phyloP scores from a whole-genome alignment of 2,888 invertebrate species.

The Elysia crispata region DNA sequence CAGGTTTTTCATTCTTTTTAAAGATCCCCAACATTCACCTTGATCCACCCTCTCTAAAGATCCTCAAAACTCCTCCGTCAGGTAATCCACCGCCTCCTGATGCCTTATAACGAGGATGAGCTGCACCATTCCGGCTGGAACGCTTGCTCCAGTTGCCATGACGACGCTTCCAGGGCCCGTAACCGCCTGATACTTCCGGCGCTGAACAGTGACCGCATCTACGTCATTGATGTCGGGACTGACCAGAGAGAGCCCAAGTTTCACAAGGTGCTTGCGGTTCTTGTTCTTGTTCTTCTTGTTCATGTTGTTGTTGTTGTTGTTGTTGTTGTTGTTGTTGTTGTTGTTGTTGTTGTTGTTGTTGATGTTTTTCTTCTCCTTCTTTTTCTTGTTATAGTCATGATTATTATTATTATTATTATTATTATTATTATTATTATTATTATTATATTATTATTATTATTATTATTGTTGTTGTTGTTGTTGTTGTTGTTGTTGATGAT shows the following conservation, averaged over 20 bases:
- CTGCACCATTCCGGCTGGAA: constrained; percentile 98
- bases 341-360: too few species aligned
- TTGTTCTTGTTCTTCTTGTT: neutral
- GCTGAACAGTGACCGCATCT: constrained; percentile 89
- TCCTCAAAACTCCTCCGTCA: constrained; percentile 78
- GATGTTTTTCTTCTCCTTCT: too few species aligned
- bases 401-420: too few species aligned
- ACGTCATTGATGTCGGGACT: constrained; percentile 88
- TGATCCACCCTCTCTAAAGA: too few species aligned
- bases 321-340: too few species aligned
- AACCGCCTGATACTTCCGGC: constrained; percentile 90
- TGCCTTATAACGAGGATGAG: constrained; percentile 89
- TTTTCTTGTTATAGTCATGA: too few species aligned
- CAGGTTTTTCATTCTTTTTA: too few species aligned
- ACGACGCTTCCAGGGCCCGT: constrained; percentile 81
- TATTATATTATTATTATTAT: too few species aligned
- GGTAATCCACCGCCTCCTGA: constrained; percentile 91
- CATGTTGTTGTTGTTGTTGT: neutral
- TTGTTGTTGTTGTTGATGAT: too few species aligned
- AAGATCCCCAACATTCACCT: too few species aligned
- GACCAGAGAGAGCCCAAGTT: constrained; percentile 84
- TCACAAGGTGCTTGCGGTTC: constrained; percentile 59
- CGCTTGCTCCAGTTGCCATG: constrained; percentile 94
- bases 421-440: too few species aligned
- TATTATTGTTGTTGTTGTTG: too few species aligned